These are phyloP conservation scores for Myotis daubentonii DNA, from an alignment of 2,797 vertebrate genomes.

Conservation along the genomic window DNA sequence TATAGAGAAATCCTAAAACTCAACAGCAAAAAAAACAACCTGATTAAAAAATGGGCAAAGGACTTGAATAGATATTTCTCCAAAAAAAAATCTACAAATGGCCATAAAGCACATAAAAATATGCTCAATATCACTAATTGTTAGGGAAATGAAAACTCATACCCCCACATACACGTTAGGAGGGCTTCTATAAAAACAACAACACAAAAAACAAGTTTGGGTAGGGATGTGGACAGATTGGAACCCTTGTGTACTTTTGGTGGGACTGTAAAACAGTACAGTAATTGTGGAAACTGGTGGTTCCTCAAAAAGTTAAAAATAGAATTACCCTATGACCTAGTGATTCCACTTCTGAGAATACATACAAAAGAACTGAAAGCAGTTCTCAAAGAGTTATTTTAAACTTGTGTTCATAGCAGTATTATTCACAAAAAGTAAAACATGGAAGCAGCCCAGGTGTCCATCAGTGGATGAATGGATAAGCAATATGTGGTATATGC, in stretches of 20 bases:
- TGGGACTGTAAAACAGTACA: neutral
- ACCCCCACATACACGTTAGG: neutral
- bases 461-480: neutral
- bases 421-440: neutral
- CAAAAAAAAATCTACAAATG: neutral
- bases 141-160: neutral
- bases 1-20: neutral
- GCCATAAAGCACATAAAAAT: neutral
- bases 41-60: neutral
- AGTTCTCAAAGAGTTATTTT: neutral
- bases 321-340: neutral
- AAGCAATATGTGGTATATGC: neutral
- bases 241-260: neutral
- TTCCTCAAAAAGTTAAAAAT: neutral
- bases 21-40: neutral
- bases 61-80: neutral
- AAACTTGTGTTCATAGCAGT: neutral
- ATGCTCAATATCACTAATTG: neutral
- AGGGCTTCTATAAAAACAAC: neutral
- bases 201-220: neutral
- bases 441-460: neutral
- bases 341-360: neutral
- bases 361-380: neutral
- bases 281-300: neutral
- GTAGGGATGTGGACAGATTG: neutral